phyloP scores from a whole-genome alignment of 2,888 invertebrate species.

The Carpatolechia fugitivella region DNA sequence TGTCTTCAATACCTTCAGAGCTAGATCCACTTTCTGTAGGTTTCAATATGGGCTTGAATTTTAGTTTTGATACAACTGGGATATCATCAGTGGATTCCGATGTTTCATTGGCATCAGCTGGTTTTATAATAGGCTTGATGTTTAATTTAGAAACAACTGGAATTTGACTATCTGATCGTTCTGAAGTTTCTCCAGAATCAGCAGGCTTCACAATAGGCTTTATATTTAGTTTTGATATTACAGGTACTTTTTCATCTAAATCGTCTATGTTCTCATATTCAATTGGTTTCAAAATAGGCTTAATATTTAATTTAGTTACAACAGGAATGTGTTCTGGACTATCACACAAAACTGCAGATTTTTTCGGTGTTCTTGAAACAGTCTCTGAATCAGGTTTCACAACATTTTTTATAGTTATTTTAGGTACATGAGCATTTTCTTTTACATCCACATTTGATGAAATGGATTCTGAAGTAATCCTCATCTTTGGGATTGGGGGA shows the following conservation, averaged over 20 bases:
- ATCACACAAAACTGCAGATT: slow-evolving; percentile 41
- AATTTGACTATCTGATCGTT: slow-evolving; percentile 41
- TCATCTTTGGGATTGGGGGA: slow-evolving; percentile 45
- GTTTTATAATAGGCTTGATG: slow-evolving; percentile 57
- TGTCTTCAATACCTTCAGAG: slow-evolving; percentile 52
- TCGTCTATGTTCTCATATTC: slow-evolving; percentile 55
- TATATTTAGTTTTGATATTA: slow-evolving; percentile 77
- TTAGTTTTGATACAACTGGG: slow-evolving; percentile 65
- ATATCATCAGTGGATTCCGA: slow-evolving; percentile 42
- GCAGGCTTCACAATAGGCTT: slow-evolving; percentile 51
- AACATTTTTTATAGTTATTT: slow-evolving; percentile 79
- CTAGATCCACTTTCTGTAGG: slow-evolving; percentile 56
- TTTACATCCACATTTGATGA: slow-evolving; percentile 46
- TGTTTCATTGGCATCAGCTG: slow-evolving; percentile 38
- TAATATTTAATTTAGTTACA: slow-evolving; percentile 69
- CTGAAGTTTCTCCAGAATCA: slow-evolving; percentile 36
- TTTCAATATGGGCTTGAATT: slow-evolving; percentile 71
- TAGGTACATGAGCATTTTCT: slow-evolving; percentile 73
- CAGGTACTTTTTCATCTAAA: slow-evolving; percentile 66
- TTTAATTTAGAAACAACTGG: slow-evolving; percentile 54
- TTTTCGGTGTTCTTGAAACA: slow-evolving; percentile 43
- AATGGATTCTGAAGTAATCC: slow-evolving; percentile 48
- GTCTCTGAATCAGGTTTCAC: slow-evolving; percentile 49
- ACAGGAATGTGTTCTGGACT: slow-evolving; percentile 59
- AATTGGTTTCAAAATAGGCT: slow-evolving; percentile 68